phyloP scores from a whole-genome alignment of 2,113 vertebrate species.

The Cichladusa arquata region DNA sequence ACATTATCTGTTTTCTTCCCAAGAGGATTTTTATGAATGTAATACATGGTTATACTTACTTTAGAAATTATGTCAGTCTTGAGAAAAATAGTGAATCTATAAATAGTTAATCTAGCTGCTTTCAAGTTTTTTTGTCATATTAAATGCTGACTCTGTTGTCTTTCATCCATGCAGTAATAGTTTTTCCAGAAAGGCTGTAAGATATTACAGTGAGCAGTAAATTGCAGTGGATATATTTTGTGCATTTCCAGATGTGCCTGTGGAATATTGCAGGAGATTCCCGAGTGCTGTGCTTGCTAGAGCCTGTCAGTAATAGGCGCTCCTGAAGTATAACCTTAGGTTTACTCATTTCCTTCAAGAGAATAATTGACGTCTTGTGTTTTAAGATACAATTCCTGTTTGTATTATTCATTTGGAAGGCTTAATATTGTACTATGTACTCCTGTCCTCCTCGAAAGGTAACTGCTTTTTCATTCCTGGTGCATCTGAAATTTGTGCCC shows the following conservation, averaged over 20 bases:
- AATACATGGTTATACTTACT: not conserved
- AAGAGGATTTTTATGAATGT: not conserved
- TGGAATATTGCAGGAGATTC: not conserved
- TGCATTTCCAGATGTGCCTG: not conserved
- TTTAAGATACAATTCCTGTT: not conserved
- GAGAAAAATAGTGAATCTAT: not conserved
- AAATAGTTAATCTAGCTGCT: not conserved
- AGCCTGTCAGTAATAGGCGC: not conserved
- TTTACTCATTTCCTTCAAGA: not conserved
- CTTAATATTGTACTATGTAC: not conserved
- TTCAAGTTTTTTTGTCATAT: not conserved
- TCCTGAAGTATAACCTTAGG: not conserved
- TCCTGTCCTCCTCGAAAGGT: not conserved
- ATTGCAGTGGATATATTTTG: not conserved
- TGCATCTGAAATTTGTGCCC: not conserved
- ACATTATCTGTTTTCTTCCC: accelerated
- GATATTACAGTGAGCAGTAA: not conserved
- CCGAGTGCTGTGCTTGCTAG: not conserved
- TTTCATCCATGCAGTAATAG: not conserved
- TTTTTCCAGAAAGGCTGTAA: not conserved
- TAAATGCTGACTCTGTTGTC: not conserved
- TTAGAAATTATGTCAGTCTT: not conserved
- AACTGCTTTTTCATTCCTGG: not conserved
- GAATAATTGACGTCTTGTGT: not conserved
- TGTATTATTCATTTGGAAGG: not conserved